phyloP scores from a whole-genome alignment of 2,888 invertebrate species.

The Drosophila vallismaia region DNA sequence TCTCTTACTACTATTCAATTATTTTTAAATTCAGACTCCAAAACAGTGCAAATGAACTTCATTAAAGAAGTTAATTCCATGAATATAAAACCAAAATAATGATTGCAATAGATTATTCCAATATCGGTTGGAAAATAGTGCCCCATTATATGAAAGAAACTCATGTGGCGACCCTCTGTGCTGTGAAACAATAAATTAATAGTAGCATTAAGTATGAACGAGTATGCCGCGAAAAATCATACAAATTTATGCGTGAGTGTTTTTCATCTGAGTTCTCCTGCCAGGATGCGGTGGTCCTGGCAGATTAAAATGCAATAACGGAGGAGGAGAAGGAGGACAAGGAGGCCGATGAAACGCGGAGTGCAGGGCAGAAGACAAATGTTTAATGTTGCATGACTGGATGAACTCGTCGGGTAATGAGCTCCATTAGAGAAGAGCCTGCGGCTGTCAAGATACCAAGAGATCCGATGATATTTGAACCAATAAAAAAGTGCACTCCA shows the following conservation, averaged over 20 bases:
- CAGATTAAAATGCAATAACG: slow-evolving; percentile 42
- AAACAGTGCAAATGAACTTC: too few species aligned
- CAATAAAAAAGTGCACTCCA: slow-evolving; percentile 9
- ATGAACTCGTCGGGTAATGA: slow-evolving; percentile 39
- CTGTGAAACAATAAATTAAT: slow-evolving; percentile 59
- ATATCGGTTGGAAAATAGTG: too few species aligned
- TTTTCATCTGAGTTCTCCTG: slow-evolving; percentile 33
- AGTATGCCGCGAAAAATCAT: slow-evolving; percentile 47
- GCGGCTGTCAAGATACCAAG: slow-evolving; percentile 6
- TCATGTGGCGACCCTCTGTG: slow-evolving; percentile 6
- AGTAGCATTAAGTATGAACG: slow-evolving; percentile 62
- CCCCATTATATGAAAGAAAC: not conserved
- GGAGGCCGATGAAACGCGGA: slow-evolving; percentile 17
- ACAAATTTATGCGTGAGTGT: slow-evolving; percentile 56
- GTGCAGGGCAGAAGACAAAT: slow-evolving; percentile 34
- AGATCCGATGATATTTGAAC: slow-evolving; percentile 22
- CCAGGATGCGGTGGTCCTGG: slow-evolving; percentile 32
- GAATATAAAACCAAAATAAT: too few species aligned
- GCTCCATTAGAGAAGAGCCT: slow-evolving; percentile 6
- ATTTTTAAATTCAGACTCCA: too few species aligned
- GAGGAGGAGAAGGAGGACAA: slow-evolving; percentile 14
- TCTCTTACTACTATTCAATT: too few species aligned
- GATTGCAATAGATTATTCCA: too few species aligned
- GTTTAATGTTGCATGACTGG: slow-evolving; percentile 52
- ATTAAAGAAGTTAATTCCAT: too few species aligned